Evolutionary conservation across 2,797 vertebrate species (phyloP), one percentile per base, ranked within the genome.

Genomic region (Phoebastria nigripes): DNA sequence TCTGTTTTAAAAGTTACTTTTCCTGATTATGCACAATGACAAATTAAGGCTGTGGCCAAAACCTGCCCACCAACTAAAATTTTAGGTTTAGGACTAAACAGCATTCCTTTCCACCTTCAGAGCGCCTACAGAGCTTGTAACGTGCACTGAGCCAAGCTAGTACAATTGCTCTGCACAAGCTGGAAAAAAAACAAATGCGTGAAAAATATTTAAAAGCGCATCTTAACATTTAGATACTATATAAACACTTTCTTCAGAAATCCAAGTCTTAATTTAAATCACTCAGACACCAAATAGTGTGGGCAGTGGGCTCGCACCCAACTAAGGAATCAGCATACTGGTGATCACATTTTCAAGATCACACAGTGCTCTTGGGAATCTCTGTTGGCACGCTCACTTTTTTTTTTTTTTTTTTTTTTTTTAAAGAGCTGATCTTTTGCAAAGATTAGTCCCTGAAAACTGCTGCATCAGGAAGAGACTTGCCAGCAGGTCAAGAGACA

Each of bases 91-190:
- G 11, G 22, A 77, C 17, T 33, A 62, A 37, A 49, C 2, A 72
- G 16, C 18, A 14, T 54, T 72, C n/a, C 8, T 51, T 82, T 77
- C 15, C 28, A 26, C 17, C 11, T 55, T 67, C 46, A 28, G 11
- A 74, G 29, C 20, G 39, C 28, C 42, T 61, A 42, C 24, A 59
- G 37, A 54, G 24, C 11, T 61, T 52, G 8, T 33, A 56, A 67
- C 0, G 0, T 35, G 20, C 16, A 8, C 33, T 28, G 25, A 67
- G 44, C 19, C 2, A 4, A 63, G 18, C 12, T 15, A 55, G 17
- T 31, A 55, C 11, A 22, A 37, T 26, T n/a, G 15, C 18, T 65
- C 18, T 55, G 25, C 37, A 71, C 8, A 25, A 71, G 25, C 18
- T 76, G 15, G 46, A 28, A 62, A 44, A 83, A 63, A 47, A 1